Base-by-base conservation (phyloP, 2,797 vertebrate genomes). In the Poecilia gillii region DNA sequence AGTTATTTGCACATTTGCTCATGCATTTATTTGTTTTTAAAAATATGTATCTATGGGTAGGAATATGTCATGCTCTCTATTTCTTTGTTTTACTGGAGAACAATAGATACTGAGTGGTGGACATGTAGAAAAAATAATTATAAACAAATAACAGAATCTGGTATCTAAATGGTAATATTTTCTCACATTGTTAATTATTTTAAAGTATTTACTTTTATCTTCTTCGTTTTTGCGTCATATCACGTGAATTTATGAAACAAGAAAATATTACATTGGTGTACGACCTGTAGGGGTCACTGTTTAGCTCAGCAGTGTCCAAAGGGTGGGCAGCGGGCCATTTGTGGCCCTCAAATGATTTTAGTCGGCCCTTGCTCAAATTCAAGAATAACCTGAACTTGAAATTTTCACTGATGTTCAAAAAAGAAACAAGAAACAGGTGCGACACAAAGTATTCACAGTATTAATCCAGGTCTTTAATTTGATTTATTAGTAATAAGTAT, bases 1-100 rank as follows among this genome's bases (percentile, higher is more conserved):
- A 86, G 79, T 72, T 73, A 80, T 89, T 87, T 90, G 77, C 81
- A 83, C 62, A 18, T 89, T 89, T 90, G 77, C 81, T 86, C 62
- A 16, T 83, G 79, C 73, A 86, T 79, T 86, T 85, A 85, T 79
- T 86, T 87, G 73, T 73, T 62, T 71, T 64, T 55, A 31, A 82
- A 72, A 85, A 64, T 68, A 68, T 25, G 80, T 66, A 81, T 13
- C 14, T 74, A 6, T 3, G 36, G 20, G 78, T 73, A 47, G 41
- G 45, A 66, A 39, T 14, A 51, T 6, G 25, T 45, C 14, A 53
- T 77, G 25, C 31, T n/a, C 75, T 72, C n/a, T 31, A 77, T 23
- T 73, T n/a, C 13, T n/a, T 46, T n/a, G 70, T 72, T 45, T 45
- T 28, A 18, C 14, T 36, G 14, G 6, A 9, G 41, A 72, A 46